These are phyloP conservation scores for Ruditapes philippinarum DNA, from an alignment of 1,140 invertebrate species.

Conservation along the genomic window DNA sequence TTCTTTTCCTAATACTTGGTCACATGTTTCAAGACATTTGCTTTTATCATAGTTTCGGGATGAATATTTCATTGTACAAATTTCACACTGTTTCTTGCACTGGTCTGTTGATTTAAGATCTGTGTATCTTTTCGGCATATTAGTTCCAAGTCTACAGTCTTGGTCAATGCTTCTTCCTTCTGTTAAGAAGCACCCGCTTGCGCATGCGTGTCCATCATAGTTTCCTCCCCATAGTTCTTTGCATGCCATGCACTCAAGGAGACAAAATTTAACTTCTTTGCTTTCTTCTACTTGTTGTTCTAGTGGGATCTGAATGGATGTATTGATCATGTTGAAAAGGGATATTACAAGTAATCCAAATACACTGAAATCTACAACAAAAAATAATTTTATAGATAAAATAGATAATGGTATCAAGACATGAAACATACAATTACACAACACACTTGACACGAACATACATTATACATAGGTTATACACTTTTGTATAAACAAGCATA, in stretches of 20 bases:
- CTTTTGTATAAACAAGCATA: too few species aligned
- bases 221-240: background rate
- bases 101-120: background rate
- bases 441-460: too few species aligned
- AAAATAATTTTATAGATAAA: too few species aligned
- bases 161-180: constrained; percentile 4
- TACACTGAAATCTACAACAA: background rate
- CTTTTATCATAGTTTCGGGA: background rate
- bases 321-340: background rate
- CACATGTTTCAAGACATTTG: background rate
- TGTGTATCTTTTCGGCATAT: constrained; percentile 11
- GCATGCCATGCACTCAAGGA: background rate
- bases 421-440: too few species aligned
- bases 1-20: background rate
- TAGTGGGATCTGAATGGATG: background rate
- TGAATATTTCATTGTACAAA: background rate
- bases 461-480: too few species aligned
- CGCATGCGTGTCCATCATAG: constrained; percentile 16
- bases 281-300: background rate
- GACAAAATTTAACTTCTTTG: background rate
- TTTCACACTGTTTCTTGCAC: background rate
- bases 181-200: background rate
- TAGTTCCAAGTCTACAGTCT: background rate
- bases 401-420: too few species aligned
- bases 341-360: background rate